Evolutionary conservation across 2,797 vertebrate species (phyloP).

Genomic region (Premnoplex brunnescens): DNA sequence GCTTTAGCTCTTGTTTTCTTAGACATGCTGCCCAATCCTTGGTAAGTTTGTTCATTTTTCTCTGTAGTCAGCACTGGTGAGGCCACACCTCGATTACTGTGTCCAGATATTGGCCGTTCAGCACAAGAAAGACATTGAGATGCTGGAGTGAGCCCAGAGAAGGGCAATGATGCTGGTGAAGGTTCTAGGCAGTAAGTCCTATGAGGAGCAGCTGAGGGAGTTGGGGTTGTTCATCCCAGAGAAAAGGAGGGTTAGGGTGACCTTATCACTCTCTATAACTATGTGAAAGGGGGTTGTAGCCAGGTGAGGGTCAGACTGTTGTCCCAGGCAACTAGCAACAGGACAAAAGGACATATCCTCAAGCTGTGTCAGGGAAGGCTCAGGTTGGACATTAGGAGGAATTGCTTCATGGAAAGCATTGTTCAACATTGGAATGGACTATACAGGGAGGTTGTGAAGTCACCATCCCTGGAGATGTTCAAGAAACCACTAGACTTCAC

Average conservation of each 20-base stretch:
- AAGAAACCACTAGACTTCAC: not conserved
- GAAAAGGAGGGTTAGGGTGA: not conserved
- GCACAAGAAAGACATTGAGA: not conserved
- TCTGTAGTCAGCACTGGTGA: not conserved
- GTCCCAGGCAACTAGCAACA: not conserved
- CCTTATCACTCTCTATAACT: not conserved
- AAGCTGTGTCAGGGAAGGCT: not conserved
- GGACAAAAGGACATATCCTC: not conserved
- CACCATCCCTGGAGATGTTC: not conserved
- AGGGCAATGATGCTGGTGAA: not conserved
- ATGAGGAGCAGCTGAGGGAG: not conserved
- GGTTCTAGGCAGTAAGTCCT: not conserved
- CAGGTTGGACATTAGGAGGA: not conserved
- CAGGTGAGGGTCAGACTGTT: not conserved
- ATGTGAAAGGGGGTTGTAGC: not conserved
- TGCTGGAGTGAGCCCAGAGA: fast-evolving
- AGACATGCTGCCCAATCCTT: not conserved
- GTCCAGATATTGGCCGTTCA: not conserved
- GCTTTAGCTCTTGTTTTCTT: not conserved
- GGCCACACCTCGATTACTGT: not conserved
- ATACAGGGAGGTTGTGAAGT: not conserved
- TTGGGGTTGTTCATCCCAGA: not conserved
- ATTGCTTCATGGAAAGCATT: not conserved
- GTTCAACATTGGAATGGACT: not conserved
- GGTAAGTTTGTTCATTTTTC: not conserved